phyloP scores from a whole-genome alignment of 2,888 invertebrate genomes.

The Melikaiella ostensackeni region DNA sequence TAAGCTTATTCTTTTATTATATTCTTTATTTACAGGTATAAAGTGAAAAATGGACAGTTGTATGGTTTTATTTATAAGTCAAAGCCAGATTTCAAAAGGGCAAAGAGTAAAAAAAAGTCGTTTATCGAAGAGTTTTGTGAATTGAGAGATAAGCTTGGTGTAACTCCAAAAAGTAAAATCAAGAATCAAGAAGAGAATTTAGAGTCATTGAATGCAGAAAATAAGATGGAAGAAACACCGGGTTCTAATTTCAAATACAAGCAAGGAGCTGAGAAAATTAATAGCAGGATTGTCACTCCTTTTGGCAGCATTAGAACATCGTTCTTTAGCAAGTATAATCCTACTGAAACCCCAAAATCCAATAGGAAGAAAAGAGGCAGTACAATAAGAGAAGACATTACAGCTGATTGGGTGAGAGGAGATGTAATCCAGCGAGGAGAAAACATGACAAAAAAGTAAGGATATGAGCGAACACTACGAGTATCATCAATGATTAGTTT shows the following conservation, averaged over 20 bases:
- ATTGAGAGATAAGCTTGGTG: not conserved
- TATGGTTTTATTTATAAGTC: not conserved
- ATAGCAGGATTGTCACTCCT: not conserved
- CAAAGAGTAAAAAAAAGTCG: not conserved
- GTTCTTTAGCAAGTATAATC: not conserved
- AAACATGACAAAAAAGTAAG: not conserved
- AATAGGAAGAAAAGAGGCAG: not conserved
- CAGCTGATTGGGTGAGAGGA: conserved; percentile 8
- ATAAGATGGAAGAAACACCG: not conserved
- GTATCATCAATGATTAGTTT: not conserved
- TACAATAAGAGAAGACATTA: not conserved
- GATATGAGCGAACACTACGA: not conserved
- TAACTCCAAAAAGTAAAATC: not conserved
- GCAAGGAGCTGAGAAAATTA: not conserved
- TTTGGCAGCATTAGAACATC: not conserved
- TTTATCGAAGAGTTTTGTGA: conserved; percentile 1
- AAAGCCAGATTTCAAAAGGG: not conserved
- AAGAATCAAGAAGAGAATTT: not conserved
- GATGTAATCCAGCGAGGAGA: not conserved
- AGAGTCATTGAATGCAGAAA: not conserved
- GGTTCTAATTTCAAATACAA: not conserved
- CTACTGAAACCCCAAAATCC: not conserved
- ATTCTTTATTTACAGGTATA: not conserved
- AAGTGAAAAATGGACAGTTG: not conserved
- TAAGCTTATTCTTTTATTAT: not conserved